Evolutionary conservation across 2,113 vertebrate genomes (phyloP).

Genomic region (Ancistrus triradiatus): DNA sequence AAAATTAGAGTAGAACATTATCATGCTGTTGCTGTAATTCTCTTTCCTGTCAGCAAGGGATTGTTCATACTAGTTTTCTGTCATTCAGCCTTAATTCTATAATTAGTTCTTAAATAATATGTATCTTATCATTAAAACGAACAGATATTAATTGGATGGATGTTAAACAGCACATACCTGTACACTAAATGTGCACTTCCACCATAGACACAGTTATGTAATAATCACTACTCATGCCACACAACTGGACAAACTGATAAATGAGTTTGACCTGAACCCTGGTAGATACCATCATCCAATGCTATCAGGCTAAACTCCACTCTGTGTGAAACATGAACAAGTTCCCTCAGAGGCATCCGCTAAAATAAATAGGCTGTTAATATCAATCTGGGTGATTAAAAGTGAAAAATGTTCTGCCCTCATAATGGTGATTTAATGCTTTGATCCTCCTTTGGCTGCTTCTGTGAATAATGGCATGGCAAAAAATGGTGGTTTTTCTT

Average conservation of each 20-base stretch:
- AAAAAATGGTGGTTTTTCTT: constrained; percentile 68
- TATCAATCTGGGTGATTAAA: constrained; percentile 92
- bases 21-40: too few relatives aligned
- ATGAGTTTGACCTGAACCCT: background rate
- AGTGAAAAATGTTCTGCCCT: constrained; percentile 85
- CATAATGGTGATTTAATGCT: constrained; percentile 79
- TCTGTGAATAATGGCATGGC: constrained; percentile 41
- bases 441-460: constrained; percentile 74
- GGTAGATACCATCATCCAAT: constrained; percentile 14
- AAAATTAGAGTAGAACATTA: too few relatives aligned
- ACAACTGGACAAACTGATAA: background rate
- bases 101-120: too few relatives aligned
- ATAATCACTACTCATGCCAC: too few relatives aligned
- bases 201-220: too few relatives aligned
- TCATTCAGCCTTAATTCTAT: too few relatives aligned
- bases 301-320: background rate
- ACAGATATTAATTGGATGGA: too few relatives aligned
- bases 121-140: too few relatives aligned
- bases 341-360: constrained; percentile 33
- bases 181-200: too few relatives aligned
- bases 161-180: too few relatives aligned
- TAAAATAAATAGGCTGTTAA: constrained; percentile 73
- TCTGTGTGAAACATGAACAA: constrained; percentile 19
- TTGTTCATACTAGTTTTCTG: too few relatives aligned
- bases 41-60: too few relatives aligned